Conservation (phyloP, 1,140 invertebrate species). For the Lepidotrigona ventralis region DNA sequence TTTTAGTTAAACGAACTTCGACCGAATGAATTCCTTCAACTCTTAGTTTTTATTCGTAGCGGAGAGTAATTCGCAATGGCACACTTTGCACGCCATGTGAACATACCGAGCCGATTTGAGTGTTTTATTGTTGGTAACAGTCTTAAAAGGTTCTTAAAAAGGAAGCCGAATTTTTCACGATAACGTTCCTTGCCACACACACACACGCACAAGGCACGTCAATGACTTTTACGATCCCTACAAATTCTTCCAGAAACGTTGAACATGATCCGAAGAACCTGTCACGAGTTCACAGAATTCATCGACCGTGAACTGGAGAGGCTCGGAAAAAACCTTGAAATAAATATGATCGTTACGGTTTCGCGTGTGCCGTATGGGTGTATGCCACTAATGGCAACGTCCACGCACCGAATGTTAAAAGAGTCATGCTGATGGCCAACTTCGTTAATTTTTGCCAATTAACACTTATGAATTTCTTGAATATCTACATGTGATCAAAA, state of each 20-base stretch:
- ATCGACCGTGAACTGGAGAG: constrained; percentile 19
- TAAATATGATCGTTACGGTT: constrained; percentile 27
- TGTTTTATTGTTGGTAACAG: background rate
- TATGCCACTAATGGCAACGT: background rate
- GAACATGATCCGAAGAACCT: constrained; percentile 1
- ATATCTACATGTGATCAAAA: background rate
- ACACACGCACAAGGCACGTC: no score
- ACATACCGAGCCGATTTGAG: no score
- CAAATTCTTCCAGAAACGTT: background rate
- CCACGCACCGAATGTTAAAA: background rate
- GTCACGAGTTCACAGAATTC: constrained; percentile 1
- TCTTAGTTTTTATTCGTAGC: background rate
- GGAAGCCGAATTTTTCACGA: background rate
- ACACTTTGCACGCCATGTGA: background rate
- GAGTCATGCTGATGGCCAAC: background rate
- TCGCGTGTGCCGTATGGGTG: background rate
- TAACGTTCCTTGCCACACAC: background rate
- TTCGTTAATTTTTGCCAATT: background rate
- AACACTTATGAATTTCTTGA: background rate
- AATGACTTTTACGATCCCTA: background rate
- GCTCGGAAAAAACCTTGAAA: background rate
- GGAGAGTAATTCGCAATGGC: constrained; percentile 8
- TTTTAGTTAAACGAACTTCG: no score
- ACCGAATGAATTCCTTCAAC: background rate
- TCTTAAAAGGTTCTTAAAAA: background rate